These are phyloP conservation scores for Leucozona laternaria DNA, from an alignment of 2,888 invertebrate genomes.

Conservation along the genomic window DNA sequence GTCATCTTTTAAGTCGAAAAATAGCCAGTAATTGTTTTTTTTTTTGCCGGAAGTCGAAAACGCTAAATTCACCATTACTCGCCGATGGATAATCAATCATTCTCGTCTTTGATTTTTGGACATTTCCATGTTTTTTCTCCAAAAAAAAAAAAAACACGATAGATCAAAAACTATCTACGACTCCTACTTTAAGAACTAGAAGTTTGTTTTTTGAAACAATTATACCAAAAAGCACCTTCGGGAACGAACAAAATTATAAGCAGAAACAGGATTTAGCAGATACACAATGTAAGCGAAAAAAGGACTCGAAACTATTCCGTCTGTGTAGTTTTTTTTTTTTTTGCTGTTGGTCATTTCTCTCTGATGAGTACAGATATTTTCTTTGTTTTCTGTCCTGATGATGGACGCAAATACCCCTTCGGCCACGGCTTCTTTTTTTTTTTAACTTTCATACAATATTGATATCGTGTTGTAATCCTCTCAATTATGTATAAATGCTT, in stretches of 20 bases:
- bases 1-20: slow-evolving; percentile 47
- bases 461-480: slow-evolving; percentile 60
- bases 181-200: background rate
- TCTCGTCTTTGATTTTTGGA: slow-evolving; percentile 23
- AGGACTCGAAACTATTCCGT: slow-evolving; percentile 32
- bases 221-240: slow-evolving; percentile 36
- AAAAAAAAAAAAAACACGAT: slow-evolving; percentile 6
- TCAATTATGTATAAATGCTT: slow-evolving; percentile 49
- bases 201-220: background rate
- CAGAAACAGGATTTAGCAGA: slow-evolving; percentile 52
- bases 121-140: slow-evolving; percentile 27
- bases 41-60: slow-evolving; percentile 4
- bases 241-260: slow-evolving; percentile 34
- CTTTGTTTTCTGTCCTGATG: slow-evolving; percentile 59
- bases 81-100: slow-evolving; percentile 37
- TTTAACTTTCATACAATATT: slow-evolving; percentile 46
- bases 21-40: background rate
- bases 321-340: slow-evolving; percentile 18
- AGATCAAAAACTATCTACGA: background rate
- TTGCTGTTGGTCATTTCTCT: background rate
- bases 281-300: slow-evolving; percentile 45
- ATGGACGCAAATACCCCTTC: slow-evolving; percentile 40
- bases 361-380: slow-evolving; percentile 64
- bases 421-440: background rate
- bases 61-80: background rate